Evolutionary conservation across 1,140 invertebrate species (phyloP).

Genomic region (Cydia strobilella): DNA sequence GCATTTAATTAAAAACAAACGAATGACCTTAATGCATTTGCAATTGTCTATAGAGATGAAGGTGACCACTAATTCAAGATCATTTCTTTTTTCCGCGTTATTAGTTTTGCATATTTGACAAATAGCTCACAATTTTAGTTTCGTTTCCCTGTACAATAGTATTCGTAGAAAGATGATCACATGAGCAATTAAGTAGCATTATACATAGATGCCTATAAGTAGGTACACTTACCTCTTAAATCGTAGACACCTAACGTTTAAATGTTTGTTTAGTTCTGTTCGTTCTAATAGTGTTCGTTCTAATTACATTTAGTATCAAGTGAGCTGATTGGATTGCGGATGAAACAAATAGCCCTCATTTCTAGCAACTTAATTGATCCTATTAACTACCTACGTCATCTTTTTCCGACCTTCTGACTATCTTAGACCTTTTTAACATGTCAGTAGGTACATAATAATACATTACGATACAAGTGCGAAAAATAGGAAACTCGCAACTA

Average conservation of each 20-base stretch:
- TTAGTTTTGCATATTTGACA: no score
- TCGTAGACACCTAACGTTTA: neutral
- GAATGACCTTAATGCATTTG: neutral
- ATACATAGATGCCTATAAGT: no score
- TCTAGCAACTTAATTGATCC: neutral
- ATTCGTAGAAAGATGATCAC: no score
- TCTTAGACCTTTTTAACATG: neutral
- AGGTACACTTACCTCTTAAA: no score
- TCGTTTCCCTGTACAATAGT: no score
- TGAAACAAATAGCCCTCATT: constrained; percentile 9
- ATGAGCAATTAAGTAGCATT: no score
- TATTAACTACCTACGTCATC: neutral
- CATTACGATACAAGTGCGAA: no score
- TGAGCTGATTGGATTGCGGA: neutral
- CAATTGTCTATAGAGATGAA: neutral
- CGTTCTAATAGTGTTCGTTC: neutral
- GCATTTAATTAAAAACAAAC: neutral
- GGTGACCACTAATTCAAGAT: neutral
- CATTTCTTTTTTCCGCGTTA: neutral
- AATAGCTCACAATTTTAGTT: no score
- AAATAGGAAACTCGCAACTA: no score
- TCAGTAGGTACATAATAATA: no score
- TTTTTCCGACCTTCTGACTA: neutral
- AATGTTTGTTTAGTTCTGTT: neutral
- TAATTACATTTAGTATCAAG: neutral